A percentile compares a stretch with the other conserved stretches of the same genome.
These are phyloP conservation scores for Melanogrammus aeglefinus DNA, from an alignment of 2,797 vertebrate species.

Conservation along the genomic window DNA sequence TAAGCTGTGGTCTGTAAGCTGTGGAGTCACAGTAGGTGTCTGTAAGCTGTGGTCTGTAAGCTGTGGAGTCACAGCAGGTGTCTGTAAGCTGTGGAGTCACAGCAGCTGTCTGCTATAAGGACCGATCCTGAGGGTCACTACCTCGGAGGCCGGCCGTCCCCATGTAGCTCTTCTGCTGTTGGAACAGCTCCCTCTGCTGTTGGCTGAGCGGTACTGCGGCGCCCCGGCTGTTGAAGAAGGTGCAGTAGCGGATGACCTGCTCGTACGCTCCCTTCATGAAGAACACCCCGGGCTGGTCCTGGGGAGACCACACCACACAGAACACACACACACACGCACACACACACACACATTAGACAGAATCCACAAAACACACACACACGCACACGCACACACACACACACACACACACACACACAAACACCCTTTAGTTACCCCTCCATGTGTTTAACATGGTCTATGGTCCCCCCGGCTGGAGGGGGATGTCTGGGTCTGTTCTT, in stretches of 20 bases:
- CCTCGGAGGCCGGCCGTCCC: constrained; percentile 90
- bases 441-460: neutral
- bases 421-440: no score
- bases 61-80: no score
- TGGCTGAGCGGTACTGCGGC: constrained; percentile 74
- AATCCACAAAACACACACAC: no score
- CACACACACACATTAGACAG: no score
- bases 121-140: constrained; percentile 38
- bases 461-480: neutral
- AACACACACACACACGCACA: no score
- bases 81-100: no score
- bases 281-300: constrained; percentile 87
- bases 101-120: no score
- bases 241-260: constrained; percentile 89
- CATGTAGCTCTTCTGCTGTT: constrained; percentile 92
- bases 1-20: no score
- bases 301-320: neutral
- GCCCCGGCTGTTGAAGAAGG: constrained; percentile 83
- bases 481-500: neutral
- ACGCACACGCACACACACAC: no score
- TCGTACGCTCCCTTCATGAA: constrained; percentile 96
- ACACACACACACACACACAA: no score
- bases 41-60: no score
- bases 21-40: no score
- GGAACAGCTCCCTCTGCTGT: constrained; percentile 90